Evolutionary conservation across 53 echinoderm and acorn worm species (phyloP), one percentile per base, ranked within the genome.

Genomic region (Hippasteria phrygiana): DNA sequence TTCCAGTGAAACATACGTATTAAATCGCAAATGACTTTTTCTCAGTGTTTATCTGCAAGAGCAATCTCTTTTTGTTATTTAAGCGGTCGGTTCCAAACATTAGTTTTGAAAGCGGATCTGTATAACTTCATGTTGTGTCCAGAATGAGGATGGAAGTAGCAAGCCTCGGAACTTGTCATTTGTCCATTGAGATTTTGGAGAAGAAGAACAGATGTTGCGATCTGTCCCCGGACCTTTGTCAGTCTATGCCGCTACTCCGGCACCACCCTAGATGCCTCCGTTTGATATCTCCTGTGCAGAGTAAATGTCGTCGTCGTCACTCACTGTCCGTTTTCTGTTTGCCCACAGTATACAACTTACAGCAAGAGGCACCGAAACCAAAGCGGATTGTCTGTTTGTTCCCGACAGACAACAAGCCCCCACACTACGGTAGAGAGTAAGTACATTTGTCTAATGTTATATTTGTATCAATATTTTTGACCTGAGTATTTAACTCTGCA

Each of bases 391-490:
- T 95, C 3, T 96, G 96, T 65, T 51, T 90, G 32, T 75, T 87
- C 35, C 48, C 70, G 11, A 91, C 89, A 36, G 87, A 89, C 43
- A 88, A 91, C 51, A 93, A 93, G 28, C 96, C 96, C 62, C 90
- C 94, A 22, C 93, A 96, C 85, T 96, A 96, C 43, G 96, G 96
- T 26, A 67, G 91, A 91, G 96, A 96, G 96, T 96, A 90, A 96
- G 96, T 96, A 80, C n/a, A 8, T 53, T 1, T n/a, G 13, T 76
- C 13, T 13, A 28, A 6, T 53, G 11, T 76, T n/a, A n/a, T n/a
- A n/a, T n/a, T n/a, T n/a, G n/a, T n/a, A n/a, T n/a, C n/a, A n/a
- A n/a, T 67, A 67, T 11, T 45, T 45, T 45, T 45, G 46, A 45
- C 46, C 11, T 45, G 46, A 7, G 5, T 45, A 45, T 45, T 45